These are phyloP conservation scores for Drosophila conformis DNA, from an alignment of 2,888 invertebrate species.

Conservation along the genomic window DNA sequence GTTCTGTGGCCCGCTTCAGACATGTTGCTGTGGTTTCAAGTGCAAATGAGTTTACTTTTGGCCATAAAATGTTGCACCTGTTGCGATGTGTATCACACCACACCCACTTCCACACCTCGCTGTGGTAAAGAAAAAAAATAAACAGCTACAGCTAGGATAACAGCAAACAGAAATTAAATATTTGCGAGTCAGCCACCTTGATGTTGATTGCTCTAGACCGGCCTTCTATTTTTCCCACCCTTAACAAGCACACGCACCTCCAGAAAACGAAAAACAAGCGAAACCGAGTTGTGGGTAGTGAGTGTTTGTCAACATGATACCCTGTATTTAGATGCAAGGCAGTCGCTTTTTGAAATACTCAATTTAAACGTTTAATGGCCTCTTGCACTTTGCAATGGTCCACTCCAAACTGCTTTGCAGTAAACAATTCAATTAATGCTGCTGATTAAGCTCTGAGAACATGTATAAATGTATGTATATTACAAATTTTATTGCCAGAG, in stretches of 20 bases:
- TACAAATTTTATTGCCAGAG: neutral
- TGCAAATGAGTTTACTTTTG: conserved; percentile 73
- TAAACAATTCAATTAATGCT: conserved; percentile 5
- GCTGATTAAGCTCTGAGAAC: neutral
- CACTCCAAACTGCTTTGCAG: neutral
- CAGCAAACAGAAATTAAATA: conserved; percentile 65
- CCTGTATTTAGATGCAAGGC: conserved; percentile 14
- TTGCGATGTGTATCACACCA: conserved; percentile 35
- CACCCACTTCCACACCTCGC: neutral
- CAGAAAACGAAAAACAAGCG: conserved; percentile 16
- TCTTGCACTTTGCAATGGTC: neutral
- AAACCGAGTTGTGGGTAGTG: neutral
- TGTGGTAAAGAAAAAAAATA: conserved; percentile 14
- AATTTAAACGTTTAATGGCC: neutral
- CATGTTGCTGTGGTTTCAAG: conserved; percentile 63
- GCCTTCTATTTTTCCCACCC: neutral
- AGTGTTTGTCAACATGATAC: conserved; percentile 39
- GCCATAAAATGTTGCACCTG: conserved; percentile 65
- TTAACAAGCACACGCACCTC: neutral
- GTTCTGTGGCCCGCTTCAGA: conserved; percentile 24
- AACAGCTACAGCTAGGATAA: conserved; percentile 53
- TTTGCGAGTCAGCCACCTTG: conserved; percentile 58
- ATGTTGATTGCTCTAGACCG: conserved; percentile 59
- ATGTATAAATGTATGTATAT: neutral
- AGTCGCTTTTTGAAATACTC: neutral